phyloP scores from a whole-genome alignment of 2,888 invertebrate genomes.

The Melieria crassipennis region DNA sequence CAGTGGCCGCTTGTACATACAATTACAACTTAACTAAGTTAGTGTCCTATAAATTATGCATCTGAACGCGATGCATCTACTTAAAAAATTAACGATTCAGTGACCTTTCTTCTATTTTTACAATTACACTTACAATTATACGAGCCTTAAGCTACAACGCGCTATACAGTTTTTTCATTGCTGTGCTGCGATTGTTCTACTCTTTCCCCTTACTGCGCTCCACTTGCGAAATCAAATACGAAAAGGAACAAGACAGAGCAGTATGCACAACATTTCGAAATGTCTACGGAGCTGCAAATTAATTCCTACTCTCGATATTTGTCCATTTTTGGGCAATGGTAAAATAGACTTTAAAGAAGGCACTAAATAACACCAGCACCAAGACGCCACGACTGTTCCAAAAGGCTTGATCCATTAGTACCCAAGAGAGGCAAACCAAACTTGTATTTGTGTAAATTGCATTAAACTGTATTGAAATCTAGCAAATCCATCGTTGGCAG shows the following conservation, averaged over 20 bases:
- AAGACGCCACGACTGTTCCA: neutral
- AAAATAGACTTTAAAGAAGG: slow-evolving; percentile 21
- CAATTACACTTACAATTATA: neutral
- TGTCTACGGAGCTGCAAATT: too few relatives aligned
- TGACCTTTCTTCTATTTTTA: slow-evolving; percentile 6
- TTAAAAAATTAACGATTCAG: slow-evolving; percentile 11
- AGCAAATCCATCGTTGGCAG: too few relatives aligned
- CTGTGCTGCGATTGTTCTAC: neutral
- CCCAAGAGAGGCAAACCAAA: too few relatives aligned
- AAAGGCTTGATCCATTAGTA: neutral
- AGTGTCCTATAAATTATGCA: slow-evolving; percentile 11
- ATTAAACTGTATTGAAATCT: too few relatives aligned
- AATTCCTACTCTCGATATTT: too few relatives aligned
- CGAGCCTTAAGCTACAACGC: too few relatives aligned
- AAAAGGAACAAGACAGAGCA: neutral
- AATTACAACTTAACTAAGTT: neutral
- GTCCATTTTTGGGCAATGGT: neutral
- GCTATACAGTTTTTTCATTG: too few relatives aligned
- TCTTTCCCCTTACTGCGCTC: neutral
- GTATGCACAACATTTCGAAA: neutral
- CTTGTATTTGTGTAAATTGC: too few relatives aligned
- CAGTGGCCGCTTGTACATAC: neutral
- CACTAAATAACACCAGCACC: slow-evolving; percentile 17
- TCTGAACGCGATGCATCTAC: neutral
- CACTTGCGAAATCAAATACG: neutral